phyloP scores from a whole-genome alignment of 2,888 invertebrate species.

The Agonopterix arenella region DNA sequence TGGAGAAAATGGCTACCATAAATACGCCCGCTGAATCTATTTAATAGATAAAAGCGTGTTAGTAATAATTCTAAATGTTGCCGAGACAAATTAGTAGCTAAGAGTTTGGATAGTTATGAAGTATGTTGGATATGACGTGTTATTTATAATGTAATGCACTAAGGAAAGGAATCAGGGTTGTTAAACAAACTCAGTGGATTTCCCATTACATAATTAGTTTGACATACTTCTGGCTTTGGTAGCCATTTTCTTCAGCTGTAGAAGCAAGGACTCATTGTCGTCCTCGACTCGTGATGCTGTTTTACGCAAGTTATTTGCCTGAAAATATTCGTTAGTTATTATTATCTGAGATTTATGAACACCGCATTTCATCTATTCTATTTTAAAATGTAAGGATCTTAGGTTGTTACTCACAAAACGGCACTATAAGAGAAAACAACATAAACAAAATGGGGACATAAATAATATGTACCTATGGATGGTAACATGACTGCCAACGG shows the following conservation, averaged over 20 bases:
- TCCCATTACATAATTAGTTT: slow-evolving; percentile 52
- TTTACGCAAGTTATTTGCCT: slow-evolving; percentile 92
- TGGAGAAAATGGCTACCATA: slow-evolving; percentile 76
- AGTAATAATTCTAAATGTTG: slow-evolving; percentile 45
- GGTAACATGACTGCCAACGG: slow-evolving; percentile 69
- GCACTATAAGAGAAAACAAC: slow-evolving; percentile 29
- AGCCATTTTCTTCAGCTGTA: slow-evolving; percentile 98
- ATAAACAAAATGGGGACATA: slow-evolving; percentile 13
- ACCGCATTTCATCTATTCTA: slow-evolving; percentile 15
- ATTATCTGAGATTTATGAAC: slow-evolving; percentile 23
- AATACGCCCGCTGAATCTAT: slow-evolving; percentile 44
- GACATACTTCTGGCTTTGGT: slow-evolving; percentile 88
- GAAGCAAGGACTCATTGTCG: slow-evolving; percentile 96
- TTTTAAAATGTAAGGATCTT: slow-evolving; percentile 19
- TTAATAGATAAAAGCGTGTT: slow-evolving; percentile 49
- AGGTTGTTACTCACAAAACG: slow-evolving; percentile 30
- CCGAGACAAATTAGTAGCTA: slow-evolving; percentile 25
- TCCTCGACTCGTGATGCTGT: slow-evolving; percentile 95
- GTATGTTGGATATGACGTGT: slow-evolving; percentile 11
- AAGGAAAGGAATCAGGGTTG: slow-evolving; percentile 11
- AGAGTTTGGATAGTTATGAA: slow-evolving; percentile 22
- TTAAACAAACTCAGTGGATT: slow-evolving; percentile 24
- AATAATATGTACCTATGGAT: slow-evolving; percentile 61
- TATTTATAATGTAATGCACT: slow-evolving; percentile 14
- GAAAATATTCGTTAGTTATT: slow-evolving; percentile 73